These are phyloP conservation scores for Syndactyla subalaris DNA, from an alignment of 2,797 vertebrate species.

Conservation along the genomic window DNA sequence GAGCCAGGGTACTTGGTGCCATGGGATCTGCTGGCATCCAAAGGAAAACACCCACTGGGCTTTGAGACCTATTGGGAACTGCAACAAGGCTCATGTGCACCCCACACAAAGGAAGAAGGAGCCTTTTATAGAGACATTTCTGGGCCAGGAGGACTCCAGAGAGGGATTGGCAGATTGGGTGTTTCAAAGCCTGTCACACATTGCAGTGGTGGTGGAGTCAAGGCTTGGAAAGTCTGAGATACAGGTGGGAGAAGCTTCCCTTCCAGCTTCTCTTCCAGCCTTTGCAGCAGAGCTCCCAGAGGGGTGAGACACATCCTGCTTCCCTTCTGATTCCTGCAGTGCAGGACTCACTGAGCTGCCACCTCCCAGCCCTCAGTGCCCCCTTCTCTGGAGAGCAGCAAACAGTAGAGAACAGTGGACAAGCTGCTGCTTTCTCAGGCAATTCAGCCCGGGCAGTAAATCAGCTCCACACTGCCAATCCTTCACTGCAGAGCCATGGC, in stretches of 20 bases:
- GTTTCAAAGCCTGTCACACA: background rate
- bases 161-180: background rate
- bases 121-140: background rate
- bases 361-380: too few species aligned
- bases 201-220: background rate
- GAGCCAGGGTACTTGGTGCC: background rate
- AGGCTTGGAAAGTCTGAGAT: background rate
- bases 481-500: background rate
- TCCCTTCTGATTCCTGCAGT: background rate
- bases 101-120: background rate
- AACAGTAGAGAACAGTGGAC: too few species aligned
- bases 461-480: accelerated
- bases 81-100: background rate
- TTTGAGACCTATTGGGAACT: background rate
- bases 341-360: accelerated
- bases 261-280: background rate
- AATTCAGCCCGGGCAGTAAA: background rate
- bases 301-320: background rate
- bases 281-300: background rate
- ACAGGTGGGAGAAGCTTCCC: background rate
- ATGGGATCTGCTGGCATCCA: background rate
- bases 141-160: background rate
- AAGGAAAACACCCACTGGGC: background rate
- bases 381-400: background rate
- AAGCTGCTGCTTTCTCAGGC: background rate